phyloP scores from a whole-genome alignment of 2,888 invertebrate genomes.

The Latrodectus elegans region DNA sequence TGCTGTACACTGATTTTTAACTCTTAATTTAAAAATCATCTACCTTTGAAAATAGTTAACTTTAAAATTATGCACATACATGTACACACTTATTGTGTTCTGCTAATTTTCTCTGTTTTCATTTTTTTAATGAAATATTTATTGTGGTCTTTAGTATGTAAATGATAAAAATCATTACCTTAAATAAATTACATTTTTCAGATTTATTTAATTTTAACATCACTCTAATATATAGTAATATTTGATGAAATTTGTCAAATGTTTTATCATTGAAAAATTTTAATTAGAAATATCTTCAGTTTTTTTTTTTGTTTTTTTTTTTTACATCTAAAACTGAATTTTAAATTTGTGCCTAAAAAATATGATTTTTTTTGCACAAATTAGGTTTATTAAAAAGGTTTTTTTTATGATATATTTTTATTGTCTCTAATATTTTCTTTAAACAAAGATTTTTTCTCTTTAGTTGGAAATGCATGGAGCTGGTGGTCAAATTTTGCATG shows the following conservation, averaged over 20 bases:
- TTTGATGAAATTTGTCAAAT: not conserved
- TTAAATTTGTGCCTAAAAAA: not conserved
- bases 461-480: constrained; percentile 83
- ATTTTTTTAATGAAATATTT: no score
- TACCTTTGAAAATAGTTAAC: not conserved
- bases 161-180: no score
- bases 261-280: not conserved
- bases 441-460: constrained; percentile 36
- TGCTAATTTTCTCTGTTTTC: no score
- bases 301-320: constrained; percentile 1
- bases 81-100: not conserved
- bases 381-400: no score
- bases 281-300: not conserved
- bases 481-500: constrained; percentile 84
- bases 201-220: no score
- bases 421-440: constrained; percentile 20
- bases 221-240: not conserved
- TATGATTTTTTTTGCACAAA: no score
- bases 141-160: no score
- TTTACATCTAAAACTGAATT: not conserved
- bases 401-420: not conserved
- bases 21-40: not conserved
- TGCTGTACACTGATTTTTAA: not conserved
- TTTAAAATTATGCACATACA: not conserved
- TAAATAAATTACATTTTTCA: no score